These are phyloP conservation scores for Lophius americanus DNA, from an alignment of 2,797 vertebrate genomes.

Conservation along the genomic window DNA sequence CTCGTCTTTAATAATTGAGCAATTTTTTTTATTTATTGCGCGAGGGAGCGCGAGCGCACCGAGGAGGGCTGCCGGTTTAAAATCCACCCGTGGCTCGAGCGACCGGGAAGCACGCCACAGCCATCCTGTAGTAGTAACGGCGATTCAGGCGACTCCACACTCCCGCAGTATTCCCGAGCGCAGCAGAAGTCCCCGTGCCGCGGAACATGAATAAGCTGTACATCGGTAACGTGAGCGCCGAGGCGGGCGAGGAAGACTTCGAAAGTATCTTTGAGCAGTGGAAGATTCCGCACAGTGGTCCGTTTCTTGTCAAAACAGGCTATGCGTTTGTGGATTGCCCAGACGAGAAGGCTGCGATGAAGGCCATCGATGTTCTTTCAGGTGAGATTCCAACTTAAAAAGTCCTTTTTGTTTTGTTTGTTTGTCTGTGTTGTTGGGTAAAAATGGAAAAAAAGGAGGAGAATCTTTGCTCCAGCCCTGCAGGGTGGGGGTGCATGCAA, in stretches of 20 bases:
- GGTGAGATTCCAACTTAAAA: constrained; percentile 80
- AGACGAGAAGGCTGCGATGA: constrained; percentile 97
- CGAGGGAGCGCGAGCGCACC: constrained; percentile 77
- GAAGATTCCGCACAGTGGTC: constrained; percentile 94
- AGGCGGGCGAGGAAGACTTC: constrained; percentile 93
- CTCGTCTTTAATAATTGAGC: constrained; percentile 84
- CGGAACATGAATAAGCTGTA: constrained; percentile 97
- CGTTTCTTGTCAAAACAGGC: constrained; percentile 95
- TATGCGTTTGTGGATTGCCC: constrained; percentile 99
- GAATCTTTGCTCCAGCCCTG: constrained; percentile 39
- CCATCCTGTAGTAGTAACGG: constrained; percentile 78
- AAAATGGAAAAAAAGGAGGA: too few relatives aligned
- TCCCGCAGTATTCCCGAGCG: constrained; percentile 72
- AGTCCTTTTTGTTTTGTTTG: too few relatives aligned
- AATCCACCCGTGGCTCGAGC: constrained; percentile 81
- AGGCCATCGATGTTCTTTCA: constrained; percentile 98
- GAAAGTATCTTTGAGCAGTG: constrained; percentile 97
- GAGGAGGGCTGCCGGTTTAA: constrained; percentile 75
- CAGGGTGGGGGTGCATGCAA: constrained; percentile 66
- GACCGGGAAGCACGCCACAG: constrained; percentile 81
- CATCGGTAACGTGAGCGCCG: constrained; percentile 96
- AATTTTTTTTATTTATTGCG: constrained; percentile 73
- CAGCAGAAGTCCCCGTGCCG: constrained; percentile 28
- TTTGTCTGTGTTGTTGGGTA: too few relatives aligned
- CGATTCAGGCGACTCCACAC: constrained; percentile 76